Base-by-base conservation (phyloP, 2,888 invertebrate genomes). In the Theodoxus fluviatilis region DNA sequence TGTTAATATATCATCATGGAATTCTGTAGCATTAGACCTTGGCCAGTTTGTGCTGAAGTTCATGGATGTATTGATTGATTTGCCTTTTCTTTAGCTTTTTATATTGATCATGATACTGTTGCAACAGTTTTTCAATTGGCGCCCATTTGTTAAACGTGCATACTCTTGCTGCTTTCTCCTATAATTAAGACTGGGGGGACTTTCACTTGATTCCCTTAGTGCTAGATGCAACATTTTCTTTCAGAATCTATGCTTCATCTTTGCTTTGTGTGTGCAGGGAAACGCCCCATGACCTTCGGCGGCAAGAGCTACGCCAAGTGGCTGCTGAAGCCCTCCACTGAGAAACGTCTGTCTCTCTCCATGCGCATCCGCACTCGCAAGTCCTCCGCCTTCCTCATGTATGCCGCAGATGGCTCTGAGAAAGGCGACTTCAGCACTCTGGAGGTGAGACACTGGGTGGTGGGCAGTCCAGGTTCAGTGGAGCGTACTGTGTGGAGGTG, bases 371-470 rank as follows among this genome's bases (percentile, higher is more conserved):
- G 94, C 78, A 96, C 96, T 22, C 90, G 93, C 73, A 92, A 94
- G 87, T 91, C 92, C 37, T 93, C 94, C 38, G 96, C 95, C 64
- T 93, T 93, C 80, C 88, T 98, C 55, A 91, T 95, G 91, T 93
- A 93, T 86, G 93, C 93, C 6, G 91, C 93, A 67, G 74, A n/a
- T n/a, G n/a, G n/a, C n/a, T n/a, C n/a, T n/a, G 97, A 96, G 0
- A 92, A 92, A 83, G 91, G 94, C 61, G 97, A 98, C 86, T 95
- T 94, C 87, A 94, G 94, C 80, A 91, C 94, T 76, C 89, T 98
- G 70, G 96, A 97, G 90, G 91, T 93, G 81, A 79, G 68, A 37
- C 22, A 31, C 31, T 6, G 64, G 0, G 22, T n/a, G n/a, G n/a
- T n/a, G n/a, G n/a, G n/a, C n/a, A n/a, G n/a, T n/a, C n/a, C n/a